These are phyloP conservation scores for Entomobrya proxima DNA, from an alignment of 2,888 invertebrate genomes.

Conservation along the genomic window DNA sequence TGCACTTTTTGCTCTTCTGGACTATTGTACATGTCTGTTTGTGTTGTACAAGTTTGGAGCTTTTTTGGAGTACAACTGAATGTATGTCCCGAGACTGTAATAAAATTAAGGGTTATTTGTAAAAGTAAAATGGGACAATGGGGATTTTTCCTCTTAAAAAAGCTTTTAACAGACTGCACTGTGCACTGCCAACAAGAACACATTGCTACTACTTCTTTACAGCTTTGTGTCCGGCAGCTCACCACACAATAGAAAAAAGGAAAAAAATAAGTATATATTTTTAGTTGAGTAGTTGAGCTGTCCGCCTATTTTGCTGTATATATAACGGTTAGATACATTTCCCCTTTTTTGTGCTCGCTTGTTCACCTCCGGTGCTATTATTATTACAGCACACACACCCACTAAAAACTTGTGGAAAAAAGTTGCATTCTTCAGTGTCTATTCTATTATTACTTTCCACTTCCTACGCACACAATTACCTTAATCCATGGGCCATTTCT, in stretches of 20 bases:
- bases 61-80: slow-evolving; percentile 7
- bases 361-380: neutral
- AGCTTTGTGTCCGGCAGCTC: slow-evolving; percentile 35
- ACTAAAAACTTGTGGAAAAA: slow-evolving; percentile 4
- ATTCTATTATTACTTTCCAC: slow-evolving; percentile 51
- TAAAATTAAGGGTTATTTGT: slow-evolving; percentile 74
- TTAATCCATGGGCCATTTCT: slow-evolving; percentile 37
- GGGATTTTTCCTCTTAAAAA: slow-evolving; percentile 65
- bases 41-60: neutral
- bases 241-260: slow-evolving; percentile 34
- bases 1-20: neutral
- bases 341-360: neutral
- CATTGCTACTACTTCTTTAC: no score
- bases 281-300: neutral
- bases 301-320: neutral
- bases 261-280: neutral
- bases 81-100: slow-evolving; percentile 71
- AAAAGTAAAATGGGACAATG: slow-evolving; percentile 71
- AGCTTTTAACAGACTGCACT: slow-evolving; percentile 59
- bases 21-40: slow-evolving; percentile 6
- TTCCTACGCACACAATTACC: slow-evolving; percentile 54
- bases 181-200: neutral
- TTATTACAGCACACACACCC: slow-evolving; percentile 13
- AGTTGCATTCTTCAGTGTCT: no score
- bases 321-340: neutral